A percentile compares a stretch with the other conserved stretches of the same genome.
These are phyloP conservation scores for Prunella strophiata DNA, from an alignment of 2,797 vertebrate genomes.

Conservation along the genomic window DNA sequence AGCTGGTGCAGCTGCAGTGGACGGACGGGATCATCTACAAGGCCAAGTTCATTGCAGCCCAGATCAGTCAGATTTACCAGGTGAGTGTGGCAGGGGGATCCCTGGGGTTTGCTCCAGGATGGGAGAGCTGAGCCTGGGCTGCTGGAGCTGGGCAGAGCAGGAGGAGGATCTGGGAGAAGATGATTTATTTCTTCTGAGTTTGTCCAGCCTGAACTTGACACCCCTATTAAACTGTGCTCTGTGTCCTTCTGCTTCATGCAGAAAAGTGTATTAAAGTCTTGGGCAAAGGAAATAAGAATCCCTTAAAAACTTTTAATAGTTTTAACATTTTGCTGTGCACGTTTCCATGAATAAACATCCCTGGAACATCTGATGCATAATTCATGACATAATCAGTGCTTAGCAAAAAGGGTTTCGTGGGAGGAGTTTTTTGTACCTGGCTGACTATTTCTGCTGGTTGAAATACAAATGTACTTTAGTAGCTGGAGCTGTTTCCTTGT, in stretches of 20 bases:
- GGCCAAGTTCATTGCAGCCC: constrained; percentile 87
- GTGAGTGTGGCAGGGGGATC: constrained; percentile 65
- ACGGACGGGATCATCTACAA: constrained; percentile 83
- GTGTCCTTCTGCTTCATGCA: neutral
- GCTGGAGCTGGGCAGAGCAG: neutral
- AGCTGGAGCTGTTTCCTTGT: constrained; percentile 37
- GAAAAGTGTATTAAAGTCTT: neutral
- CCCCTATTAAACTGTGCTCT: neutral
- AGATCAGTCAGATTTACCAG: constrained; percentile 88
- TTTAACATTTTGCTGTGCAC: constrained; percentile 20
- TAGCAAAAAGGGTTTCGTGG: neutral
- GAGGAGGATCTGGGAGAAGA: neutral
- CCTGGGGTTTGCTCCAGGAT: neutral
- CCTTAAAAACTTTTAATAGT: constrained; percentile 34
- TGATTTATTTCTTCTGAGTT: neutral
- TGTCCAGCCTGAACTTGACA: neutral
- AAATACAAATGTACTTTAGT: constrained; percentile 42
- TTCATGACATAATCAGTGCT: constrained; percentile 54
- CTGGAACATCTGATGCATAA: constrained; percentile 46
- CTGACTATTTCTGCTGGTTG: constrained; percentile 37
- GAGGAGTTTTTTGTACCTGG: constrained; percentile 45
- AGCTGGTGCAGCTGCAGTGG: constrained; percentile 86
- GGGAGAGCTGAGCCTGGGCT: neutral
- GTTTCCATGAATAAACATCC: constrained; percentile 32
- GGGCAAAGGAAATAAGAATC: constrained; percentile 13